Conservation (phyloP, 2,113 vertebrate genomes). For the Heptranchias perlo region DNA sequence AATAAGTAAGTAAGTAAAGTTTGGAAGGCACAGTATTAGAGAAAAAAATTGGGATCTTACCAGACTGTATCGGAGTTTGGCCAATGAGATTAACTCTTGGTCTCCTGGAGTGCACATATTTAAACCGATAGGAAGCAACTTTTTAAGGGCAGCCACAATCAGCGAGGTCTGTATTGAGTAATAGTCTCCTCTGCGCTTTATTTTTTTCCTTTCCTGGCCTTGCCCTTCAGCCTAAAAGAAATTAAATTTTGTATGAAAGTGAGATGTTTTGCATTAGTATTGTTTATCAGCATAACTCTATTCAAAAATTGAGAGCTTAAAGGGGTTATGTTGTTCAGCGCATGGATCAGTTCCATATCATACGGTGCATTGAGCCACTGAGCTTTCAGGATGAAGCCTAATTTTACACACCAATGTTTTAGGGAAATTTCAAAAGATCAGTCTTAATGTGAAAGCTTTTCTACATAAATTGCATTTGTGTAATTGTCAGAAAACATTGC, state of each 20-base stretch:
- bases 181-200: conserved; percentile 85
- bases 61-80: conserved; percentile 79
- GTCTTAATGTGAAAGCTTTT: background rate
- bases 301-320: background rate
- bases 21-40: background rate
- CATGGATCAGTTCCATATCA: background rate
- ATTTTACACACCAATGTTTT: background rate
- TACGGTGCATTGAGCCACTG: background rate
- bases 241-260: background rate
- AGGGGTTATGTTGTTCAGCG: background rate
- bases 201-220: conserved; percentile 93
- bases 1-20: background rate
- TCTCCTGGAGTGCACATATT: conserved; percentile 98
- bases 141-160: conserved; percentile 94
- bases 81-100: conserved; percentile 91
- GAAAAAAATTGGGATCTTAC: conserved; percentile 60
- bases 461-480: background rate
- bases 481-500: background rate
- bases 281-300: background rate
- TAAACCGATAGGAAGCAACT: conserved; percentile 95
- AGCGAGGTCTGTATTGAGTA: conserved; percentile 96
- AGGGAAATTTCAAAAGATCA: background rate
- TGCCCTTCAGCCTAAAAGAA: conserved; percentile 85
- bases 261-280: background rate
- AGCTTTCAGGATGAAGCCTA: background rate